These are phyloP conservation scores for Alligator mississippiensis DNA, from an alignment of 2,113 vertebrate species.

Conservation along the genomic window DNA sequence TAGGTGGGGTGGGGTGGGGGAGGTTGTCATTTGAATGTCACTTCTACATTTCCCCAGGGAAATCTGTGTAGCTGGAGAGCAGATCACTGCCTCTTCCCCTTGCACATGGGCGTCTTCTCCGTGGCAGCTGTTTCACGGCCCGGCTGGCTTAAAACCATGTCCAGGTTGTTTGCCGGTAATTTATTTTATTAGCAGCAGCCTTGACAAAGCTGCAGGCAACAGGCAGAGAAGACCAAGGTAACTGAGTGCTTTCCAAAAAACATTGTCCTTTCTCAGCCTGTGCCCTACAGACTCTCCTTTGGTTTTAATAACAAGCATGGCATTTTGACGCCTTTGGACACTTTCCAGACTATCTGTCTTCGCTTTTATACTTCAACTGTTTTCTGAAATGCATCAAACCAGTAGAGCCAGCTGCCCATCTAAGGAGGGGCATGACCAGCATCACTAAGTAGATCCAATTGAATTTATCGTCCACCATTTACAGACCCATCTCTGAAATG, in stretches of 20 bases:
- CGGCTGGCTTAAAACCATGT: not conserved
- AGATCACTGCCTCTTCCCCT: not conserved
- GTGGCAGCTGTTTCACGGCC: not conserved
- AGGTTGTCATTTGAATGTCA: not conserved
- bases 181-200: not conserved
- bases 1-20: no score
- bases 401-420: not conserved
- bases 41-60: not conserved
- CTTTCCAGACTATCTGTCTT: conserved; percentile 63
- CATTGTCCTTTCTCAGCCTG: not conserved
- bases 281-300: conserved; percentile 25
- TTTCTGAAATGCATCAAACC: conserved; percentile 13
- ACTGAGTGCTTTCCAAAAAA: conserved; percentile 10
- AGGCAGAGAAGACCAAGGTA: conserved; percentile 15
- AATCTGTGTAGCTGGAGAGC: not conserved
- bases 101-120: not conserved
- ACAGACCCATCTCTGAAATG: not conserved
- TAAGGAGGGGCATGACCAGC: not conserved
- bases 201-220: not conserved
- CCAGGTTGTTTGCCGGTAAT: not conserved
- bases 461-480: not conserved
- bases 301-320: conserved; percentile 60
- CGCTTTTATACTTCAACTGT: not conserved
- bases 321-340: conserved; percentile 56
- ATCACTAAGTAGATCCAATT: not conserved